Evolutionary conservation across 2,888 invertebrate genomes (phyloP), one percentile per base, ranked within the genome.

Genomic region (Timandra comae): DNA sequence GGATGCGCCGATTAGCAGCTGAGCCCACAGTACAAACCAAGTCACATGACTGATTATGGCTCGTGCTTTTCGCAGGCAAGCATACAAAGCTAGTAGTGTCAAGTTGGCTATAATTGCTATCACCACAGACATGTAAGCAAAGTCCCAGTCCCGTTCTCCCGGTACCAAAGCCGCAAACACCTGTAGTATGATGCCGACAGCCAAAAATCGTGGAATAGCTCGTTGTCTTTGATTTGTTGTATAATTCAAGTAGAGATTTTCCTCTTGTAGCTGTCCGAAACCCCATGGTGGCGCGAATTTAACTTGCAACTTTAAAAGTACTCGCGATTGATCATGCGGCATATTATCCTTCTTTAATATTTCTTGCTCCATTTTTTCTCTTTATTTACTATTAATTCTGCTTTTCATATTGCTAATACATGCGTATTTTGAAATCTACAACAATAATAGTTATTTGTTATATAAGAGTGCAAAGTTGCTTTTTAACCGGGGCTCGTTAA

Each of bases 21-120:
- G 78, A 8, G 44, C 41, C 82, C 85, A 85, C 20, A 91, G 87
- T 13, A 89, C 70, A 38, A 90, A 80, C 91, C 92, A 92, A 20
- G 89, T 87, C 29, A 91, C 56, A 56, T 91, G 91, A 27, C 91
- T 90, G 30, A 91, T 76, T 2, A 87, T 73, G 5, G 87, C 72
- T 80, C 91, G 68, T 3, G 60, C 54, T 7, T 52, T 49, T n/a
- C 50, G 62, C 4, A 66, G 27, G 29, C 64, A 64, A 5, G 53
- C 48, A 39, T 80, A 74, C 24, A 66, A 39, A 19, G 52, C 48
- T n/a, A 63, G 60, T 41, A 81, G 54, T 10, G 55, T 48, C 27
- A 70, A 26, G 46, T 81, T 71, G 23, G 60, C 46, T 9, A 67
- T 24, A 10, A 77, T 39, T 9, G 66, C 68, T 39, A 72, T 38